Evolutionary conservation across 2,888 invertebrate genomes (phyloP).

Genomic region (Caenorhabditis plicata): DNA sequence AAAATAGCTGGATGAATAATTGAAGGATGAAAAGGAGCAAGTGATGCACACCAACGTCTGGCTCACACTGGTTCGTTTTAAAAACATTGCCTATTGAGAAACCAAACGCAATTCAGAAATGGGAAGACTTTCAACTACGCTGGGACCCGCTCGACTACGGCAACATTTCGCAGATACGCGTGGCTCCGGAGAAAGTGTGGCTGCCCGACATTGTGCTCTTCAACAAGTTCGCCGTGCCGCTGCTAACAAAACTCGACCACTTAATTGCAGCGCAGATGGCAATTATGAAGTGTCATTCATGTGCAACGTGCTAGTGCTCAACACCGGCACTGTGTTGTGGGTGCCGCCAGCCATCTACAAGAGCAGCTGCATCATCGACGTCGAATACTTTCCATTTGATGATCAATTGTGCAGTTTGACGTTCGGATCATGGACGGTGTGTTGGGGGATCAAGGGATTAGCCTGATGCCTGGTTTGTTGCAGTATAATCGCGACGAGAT

Average conservation of each 20-base stretch:
- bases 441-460: too few relatives aligned
- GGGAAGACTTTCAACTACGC: conserved; percentile 63
- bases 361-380: conserved; percentile 89
- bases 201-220: conserved; percentile 66
- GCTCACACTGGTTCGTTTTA: conserved; percentile 69
- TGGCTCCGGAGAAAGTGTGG: conserved; percentile 68
- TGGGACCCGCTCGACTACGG: conserved; percentile 66
- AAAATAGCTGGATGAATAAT: conserved; percentile 2
- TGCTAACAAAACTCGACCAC: too few relatives aligned
- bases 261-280: conserved; percentile 87
- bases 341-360: conserved; percentile 98
- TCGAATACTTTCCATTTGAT: conserved; percentile 65
- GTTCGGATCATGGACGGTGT: conserved; percentile 89
- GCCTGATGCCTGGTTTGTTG: conserved; percentile 12
- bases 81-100: too few relatives aligned
- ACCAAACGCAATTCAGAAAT: conserved; percentile 50
- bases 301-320: conserved; percentile 94
- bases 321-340: conserved; percentile 85
- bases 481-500: conserved; percentile 64
- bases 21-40: conserved; percentile 67
- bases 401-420: conserved; percentile 96
- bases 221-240: conserved; percentile 66
- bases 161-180: conserved; percentile 65
- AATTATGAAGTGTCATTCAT: conserved; percentile 99
- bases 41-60: conserved; percentile 68